phyloP scores from a whole-genome alignment of 2,797 vertebrate genomes.

The Helostoma temminkii region DNA sequence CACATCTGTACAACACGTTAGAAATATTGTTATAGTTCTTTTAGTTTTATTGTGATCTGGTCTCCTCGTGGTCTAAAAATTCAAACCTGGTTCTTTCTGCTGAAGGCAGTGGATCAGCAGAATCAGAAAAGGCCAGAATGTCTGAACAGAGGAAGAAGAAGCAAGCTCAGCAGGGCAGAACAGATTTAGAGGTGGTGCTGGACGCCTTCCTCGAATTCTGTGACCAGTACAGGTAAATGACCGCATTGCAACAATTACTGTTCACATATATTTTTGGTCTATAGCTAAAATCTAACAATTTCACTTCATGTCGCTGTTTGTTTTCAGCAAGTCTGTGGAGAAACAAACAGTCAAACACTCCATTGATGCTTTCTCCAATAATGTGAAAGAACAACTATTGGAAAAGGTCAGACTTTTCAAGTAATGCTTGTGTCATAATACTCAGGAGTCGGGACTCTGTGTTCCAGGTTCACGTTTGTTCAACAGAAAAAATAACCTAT shows the following conservation, averaged over 20 bases:
- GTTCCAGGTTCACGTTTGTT: too few relatives aligned
- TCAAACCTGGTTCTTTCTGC: neutral
- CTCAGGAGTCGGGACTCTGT: neutral
- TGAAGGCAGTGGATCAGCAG: conserved; percentile 29
- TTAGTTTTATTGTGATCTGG: neutral
- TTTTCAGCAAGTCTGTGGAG: conserved; percentile 67
- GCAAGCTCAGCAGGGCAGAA: neutral
- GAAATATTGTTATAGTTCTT: too few relatives aligned
- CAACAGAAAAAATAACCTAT: neutral
- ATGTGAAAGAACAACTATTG: conserved; percentile 58
- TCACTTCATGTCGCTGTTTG: neutral
- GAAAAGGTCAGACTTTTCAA: conserved; percentile 65
- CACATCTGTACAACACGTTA: too few relatives aligned
- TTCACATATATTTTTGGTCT: neutral
- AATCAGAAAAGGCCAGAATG: rapidly evolving
- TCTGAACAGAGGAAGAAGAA: conserved; percentile 1
- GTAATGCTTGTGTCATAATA: neutral
- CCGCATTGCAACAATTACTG: neutral
- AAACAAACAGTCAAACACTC: conserved; percentile 51
- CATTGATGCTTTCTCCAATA: conserved; percentile 59
- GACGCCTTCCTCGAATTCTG: conserved; percentile 68
- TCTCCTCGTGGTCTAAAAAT: too few relatives aligned
- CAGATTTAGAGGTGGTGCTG: conserved; percentile 65
- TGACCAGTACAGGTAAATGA: conserved; percentile 66
- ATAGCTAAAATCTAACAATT: too few relatives aligned